Evolutionary conservation across 2,888 invertebrate species (phyloP), one percentile per base, ranked within the genome.

Genomic region (Nephrocerus scutellatus): DNA sequence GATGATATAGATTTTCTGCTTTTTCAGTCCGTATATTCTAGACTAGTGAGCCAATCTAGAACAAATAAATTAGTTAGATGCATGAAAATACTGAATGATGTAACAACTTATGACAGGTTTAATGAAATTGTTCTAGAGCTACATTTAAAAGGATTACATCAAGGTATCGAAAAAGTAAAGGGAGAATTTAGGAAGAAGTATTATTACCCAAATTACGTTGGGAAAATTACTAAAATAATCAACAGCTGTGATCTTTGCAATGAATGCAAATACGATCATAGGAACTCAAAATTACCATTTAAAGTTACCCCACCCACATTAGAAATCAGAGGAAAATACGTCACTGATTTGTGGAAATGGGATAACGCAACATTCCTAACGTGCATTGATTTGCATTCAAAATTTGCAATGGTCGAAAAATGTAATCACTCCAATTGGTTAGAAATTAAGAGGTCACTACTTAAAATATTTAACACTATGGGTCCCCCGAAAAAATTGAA

Each of bases 291-390:
- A 30, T n/a, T 44, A 19, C 43, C 36, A 7, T 45, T 43, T 33
- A 42, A 45, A 36, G 13, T 43, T n/a, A 49, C 43, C 4, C 43
- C 40, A 10, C 35, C 33, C 10, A n/a, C 28, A 10, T 37, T 32
- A n/a, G 32, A 42, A 22, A 26, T 25, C 19, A 31, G 39, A 28
- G 31, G 41, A 32, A 42, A 41, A 33, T 39, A 21, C 37, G 37
- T 40, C 5, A 19, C 33, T 15, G 46, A 49, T 21, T 36, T 43
- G 29, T 49, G 41, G 43, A 32, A 46, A 31, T 47, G 38, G 39
- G 41, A 36, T 24, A 41, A 41, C 14, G 23, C 33, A 13, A 28
- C 25, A 23, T 47, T 40, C 22, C 14, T 49, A 14, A 47, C 40
- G 10, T 45, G 46, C 34, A 46, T 42, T 12, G 45, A 44, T 19